These are phyloP conservation scores for Mesorhabditis sp. DNA, from an alignment of 2,888 invertebrate species.

Conservation along the genomic window DNA sequence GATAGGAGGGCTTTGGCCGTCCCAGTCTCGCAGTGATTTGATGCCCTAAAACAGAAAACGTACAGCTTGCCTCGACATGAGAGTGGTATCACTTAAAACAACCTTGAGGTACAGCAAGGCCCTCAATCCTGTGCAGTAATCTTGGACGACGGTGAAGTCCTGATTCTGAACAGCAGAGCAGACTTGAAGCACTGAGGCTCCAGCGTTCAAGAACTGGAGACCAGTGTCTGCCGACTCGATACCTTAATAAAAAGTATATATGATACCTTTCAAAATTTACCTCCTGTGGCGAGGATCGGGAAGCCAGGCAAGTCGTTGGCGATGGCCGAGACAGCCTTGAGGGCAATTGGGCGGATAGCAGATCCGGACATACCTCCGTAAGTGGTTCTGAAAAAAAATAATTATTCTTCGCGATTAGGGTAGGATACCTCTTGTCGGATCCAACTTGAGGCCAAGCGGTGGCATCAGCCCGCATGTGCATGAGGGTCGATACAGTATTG, in stretches of 20 bases:
- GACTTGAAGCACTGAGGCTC: conserved; percentile 86
- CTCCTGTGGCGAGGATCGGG: conserved; percentile 90
- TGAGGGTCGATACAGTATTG: conserved; percentile 91
- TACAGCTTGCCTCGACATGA: no score
- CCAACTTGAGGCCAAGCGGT: conserved; percentile 90
- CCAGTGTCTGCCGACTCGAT: conserved; percentile 93
- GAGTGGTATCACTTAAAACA: no score
- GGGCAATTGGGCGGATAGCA: conserved; percentile 84
- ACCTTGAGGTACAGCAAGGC: conserved; percentile 60
- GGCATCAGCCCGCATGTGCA: conserved; percentile 78
- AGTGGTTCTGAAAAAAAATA: conserved; percentile 57
- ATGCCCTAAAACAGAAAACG: conserved; percentile 74
- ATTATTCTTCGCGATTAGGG: not conserved
- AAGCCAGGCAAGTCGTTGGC: conserved; percentile 79
- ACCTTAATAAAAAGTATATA: not conserved
- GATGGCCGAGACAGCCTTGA: conserved; percentile 82
- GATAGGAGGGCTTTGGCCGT: conserved; percentile 88
- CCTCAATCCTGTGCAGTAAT: conserved; percentile 72
- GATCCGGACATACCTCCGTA: conserved; percentile 64
- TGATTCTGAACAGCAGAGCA: conserved; percentile 97
- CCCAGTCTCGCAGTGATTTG: conserved; percentile 72
- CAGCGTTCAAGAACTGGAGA: conserved; percentile 87
- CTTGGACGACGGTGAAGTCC: conserved; percentile 92
- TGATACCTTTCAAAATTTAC: conserved; percentile 60
- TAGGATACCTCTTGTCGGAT: conserved; percentile 63